These are phyloP conservation scores for Gonatopus flavifemur DNA, from an alignment of 1,140 invertebrate species.

Conservation along the genomic window DNA sequence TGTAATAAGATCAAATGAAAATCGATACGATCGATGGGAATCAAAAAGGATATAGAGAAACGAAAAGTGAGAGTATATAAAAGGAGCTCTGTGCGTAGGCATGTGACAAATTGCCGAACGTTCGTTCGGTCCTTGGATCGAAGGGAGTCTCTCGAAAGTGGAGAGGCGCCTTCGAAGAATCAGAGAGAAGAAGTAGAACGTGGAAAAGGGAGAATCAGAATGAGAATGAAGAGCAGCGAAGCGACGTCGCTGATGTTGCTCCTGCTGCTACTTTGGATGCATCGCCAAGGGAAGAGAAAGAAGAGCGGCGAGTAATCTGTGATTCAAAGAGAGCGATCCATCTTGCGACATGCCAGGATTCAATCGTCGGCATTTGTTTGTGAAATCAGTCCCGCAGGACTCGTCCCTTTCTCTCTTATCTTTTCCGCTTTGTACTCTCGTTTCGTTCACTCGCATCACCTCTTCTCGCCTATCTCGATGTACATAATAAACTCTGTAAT, in stretches of 20 bases:
- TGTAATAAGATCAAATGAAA: too few relatives aligned
- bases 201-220: conserved; percentile 17
- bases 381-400: conserved; percentile 53
- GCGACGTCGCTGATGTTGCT: background rate
- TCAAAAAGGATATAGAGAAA: too few relatives aligned
- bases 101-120: conserved; percentile 2
- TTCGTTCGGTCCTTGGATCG: conserved; percentile 13
- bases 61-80: too few relatives aligned
- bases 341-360: conserved; percentile 56
- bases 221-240: background rate
- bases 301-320: conserved; percentile 48
- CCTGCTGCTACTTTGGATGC: background rate
- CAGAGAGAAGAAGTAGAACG: background rate
- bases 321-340: conserved; percentile 57
- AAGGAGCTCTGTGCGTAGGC: too few relatives aligned
- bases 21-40: too few relatives aligned
- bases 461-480: conserved; percentile 6
- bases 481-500: too few relatives aligned
- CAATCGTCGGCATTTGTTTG: conserved; percentile 58
- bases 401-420: conserved; percentile 26
- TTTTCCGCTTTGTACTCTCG: conserved; percentile 3
- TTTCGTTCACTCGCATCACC: conserved; percentile 3
- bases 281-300: conserved; percentile 18
- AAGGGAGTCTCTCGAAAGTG: conserved; percentile 1
- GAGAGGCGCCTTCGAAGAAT: too few relatives aligned